phyloP scores from a whole-genome alignment of 2,888 invertebrate species.

The Leptopilina myrica region DNA sequence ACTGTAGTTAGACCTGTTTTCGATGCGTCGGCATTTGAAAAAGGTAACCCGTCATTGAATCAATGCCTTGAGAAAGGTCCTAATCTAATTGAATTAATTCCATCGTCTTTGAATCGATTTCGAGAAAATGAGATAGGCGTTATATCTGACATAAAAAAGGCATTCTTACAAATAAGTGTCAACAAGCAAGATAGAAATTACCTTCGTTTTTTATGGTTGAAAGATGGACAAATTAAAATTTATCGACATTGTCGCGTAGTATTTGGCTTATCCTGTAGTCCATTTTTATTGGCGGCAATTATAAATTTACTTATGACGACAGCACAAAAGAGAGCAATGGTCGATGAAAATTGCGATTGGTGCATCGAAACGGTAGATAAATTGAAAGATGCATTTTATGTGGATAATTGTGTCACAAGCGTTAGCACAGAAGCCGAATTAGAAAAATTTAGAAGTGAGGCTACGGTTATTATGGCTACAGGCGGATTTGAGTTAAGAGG shows the following conservation, averaged over 20 bases:
- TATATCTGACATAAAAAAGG: conserved; percentile 48
- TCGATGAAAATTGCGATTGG: too few relatives aligned
- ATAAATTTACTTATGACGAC: conserved; percentile 21
- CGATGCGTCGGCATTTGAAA: conserved; percentile 60
- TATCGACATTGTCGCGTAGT: conserved; percentile 55
- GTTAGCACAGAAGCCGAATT: too few relatives aligned
- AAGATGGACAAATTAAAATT: conserved; percentile 42
- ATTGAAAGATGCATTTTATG: too few relatives aligned
- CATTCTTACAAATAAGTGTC: conserved; percentile 48
- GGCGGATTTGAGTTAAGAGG: too few relatives aligned
- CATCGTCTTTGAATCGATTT: conserved; percentile 29
- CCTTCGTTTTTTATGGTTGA: conserved; percentile 56
- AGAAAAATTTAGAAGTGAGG: too few relatives aligned
- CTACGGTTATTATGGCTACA: too few relatives aligned
- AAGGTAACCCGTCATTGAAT: conserved; percentile 55
- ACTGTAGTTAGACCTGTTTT: conserved; percentile 60
- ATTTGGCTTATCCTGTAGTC: conserved; percentile 55
- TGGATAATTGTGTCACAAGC: too few relatives aligned
- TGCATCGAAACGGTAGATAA: too few relatives aligned
- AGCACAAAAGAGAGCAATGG: not conserved
- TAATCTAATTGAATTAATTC: conserved; percentile 59
- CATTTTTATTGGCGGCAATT: conserved; percentile 53
- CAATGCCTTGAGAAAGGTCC: conserved; percentile 50
- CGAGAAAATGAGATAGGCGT: conserved; percentile 33
- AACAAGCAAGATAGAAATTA: conserved; percentile 48